A percentile compares a stretch with the other conserved stretches of the same genome.
These are phyloP conservation scores for Struthidea cinerea DNA, from an alignment of 2,113 vertebrate genomes.

Conservation along the genomic window DNA sequence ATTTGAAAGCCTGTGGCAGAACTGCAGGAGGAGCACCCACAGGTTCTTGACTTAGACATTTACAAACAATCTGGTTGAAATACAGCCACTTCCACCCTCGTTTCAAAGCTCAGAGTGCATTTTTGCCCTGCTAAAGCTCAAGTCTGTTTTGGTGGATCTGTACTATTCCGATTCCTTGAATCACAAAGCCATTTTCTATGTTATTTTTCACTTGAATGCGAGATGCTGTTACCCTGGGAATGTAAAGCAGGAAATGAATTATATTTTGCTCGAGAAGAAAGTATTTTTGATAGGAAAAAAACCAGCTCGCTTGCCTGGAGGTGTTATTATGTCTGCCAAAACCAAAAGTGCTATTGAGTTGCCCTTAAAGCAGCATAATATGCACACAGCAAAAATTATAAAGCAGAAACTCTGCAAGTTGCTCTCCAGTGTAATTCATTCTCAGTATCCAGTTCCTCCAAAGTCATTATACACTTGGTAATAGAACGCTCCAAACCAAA, in stretches of 20 bases:
- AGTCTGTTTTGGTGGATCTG: not conserved
- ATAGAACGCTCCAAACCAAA: conserved; percentile 28
- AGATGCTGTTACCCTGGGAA: not conserved
- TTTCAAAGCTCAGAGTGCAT: not conserved
- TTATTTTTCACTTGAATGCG: not conserved
- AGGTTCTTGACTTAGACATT: not conserved
- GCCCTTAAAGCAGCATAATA: conserved; percentile 1
- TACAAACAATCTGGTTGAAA: not conserved
- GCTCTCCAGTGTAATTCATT: not conserved
- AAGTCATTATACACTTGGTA: conserved; percentile 4
- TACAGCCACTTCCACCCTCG: not conserved
- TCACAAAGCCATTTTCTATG: not conserved
- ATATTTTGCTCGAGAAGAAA: not conserved
- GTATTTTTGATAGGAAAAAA: not conserved
- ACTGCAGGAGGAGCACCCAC: not conserved
- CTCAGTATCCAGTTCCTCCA: not conserved
- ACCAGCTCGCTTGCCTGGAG: not conserved
- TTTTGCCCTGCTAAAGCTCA: not conserved
- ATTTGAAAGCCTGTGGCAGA: not conserved
- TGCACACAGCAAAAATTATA: not conserved
- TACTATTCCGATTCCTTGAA: not conserved
- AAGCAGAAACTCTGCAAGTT: not conserved
- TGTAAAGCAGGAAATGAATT: not conserved
- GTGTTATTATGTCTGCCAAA: conserved; percentile 29
- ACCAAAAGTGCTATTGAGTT: not conserved